Percentiles rank a stretch among this genome's conserved stretches.
Evolutionary conservation across 2,797 vertebrate species (phyloP).

Genomic region (Epinephelus awoara): DNA sequence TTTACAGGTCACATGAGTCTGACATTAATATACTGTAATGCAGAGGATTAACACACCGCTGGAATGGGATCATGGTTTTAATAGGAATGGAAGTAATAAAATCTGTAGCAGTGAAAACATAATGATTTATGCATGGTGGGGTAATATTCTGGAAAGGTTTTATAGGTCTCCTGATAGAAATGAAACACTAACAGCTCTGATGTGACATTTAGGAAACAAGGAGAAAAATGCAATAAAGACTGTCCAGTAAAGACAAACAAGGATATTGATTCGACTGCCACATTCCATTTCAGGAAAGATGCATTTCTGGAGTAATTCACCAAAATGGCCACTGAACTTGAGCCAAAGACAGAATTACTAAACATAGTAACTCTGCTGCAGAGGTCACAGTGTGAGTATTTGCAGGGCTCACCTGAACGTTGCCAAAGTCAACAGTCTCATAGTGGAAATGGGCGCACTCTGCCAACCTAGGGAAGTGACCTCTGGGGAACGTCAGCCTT

Average conservation of each 20-base stretch:
- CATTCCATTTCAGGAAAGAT: slow-evolving; percentile 38
- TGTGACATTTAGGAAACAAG: slow-evolving; percentile 7
- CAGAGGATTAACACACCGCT: slow-evolving; percentile 31
- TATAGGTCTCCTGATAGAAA: neutral
- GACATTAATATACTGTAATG: slow-evolving; percentile 26
- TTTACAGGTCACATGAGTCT: slow-evolving; percentile 12
- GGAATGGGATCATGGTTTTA: slow-evolving; percentile 9
- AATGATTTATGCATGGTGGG: neutral
- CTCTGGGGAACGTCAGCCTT: slow-evolving; percentile 96
- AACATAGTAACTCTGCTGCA: slow-evolving; percentile 27
- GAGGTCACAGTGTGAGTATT: slow-evolving; percentile 24
- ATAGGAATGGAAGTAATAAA: neutral
- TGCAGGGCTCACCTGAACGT: slow-evolving; percentile 89
- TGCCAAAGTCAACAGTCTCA: slow-evolving; percentile 98
- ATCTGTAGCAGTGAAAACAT: neutral
- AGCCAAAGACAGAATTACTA: slow-evolving; percentile 57
- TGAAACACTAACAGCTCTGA: neutral
- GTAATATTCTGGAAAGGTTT: neutral
- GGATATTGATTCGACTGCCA: slow-evolving; percentile 25
- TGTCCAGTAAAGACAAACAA: slow-evolving; percentile 21
- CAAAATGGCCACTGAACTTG: slow-evolving; percentile 40
- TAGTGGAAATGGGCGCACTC: slow-evolving; percentile 99
- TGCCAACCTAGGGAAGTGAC: slow-evolving; percentile 98
- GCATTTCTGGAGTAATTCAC: slow-evolving; percentile 40
- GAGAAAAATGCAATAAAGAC: neutral